These are phyloP conservation scores for Heliangelus exortis DNA, from an alignment of 2,797 vertebrate genomes.

Conservation along the genomic window DNA sequence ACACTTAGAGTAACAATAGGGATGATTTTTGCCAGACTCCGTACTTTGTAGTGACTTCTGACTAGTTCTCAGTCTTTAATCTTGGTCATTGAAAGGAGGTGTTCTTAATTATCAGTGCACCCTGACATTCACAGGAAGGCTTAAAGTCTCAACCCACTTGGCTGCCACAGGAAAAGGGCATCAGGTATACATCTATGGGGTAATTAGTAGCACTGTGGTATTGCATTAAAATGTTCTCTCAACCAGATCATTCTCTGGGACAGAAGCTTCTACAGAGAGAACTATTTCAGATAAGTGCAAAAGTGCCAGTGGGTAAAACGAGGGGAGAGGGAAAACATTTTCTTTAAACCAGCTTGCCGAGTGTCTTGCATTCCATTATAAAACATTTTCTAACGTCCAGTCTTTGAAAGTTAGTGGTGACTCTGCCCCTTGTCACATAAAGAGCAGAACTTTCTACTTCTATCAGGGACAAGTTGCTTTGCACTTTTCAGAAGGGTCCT, in stretches of 20 bases:
- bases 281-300: slow-evolving; percentile 23
- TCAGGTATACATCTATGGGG: not conserved
- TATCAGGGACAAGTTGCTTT: not conserved
- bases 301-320: slow-evolving; percentile 38
- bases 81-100: not conserved
- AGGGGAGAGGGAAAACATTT: slow-evolving; percentile 1
- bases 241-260: not conserved
- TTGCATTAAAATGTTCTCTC: not conserved
- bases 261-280: not conserved
- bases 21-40: not conserved
- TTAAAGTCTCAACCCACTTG: not conserved
- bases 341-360: not conserved
- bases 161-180: not conserved
- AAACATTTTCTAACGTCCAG: not conserved
- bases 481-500: not conserved
- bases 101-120: not conserved
- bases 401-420: not conserved
- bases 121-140: not conserved
- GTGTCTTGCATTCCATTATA: not conserved
- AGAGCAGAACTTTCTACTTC: not conserved
- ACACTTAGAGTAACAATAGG: not conserved
- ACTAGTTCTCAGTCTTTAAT: not conserved
- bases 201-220: not conserved
- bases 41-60: not conserved
- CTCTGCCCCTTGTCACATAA: not conserved